These are phyloP conservation scores for Eonycteris spelaea DNA, from an alignment of 2,113 vertebrate species.

Conservation along the genomic window DNA sequence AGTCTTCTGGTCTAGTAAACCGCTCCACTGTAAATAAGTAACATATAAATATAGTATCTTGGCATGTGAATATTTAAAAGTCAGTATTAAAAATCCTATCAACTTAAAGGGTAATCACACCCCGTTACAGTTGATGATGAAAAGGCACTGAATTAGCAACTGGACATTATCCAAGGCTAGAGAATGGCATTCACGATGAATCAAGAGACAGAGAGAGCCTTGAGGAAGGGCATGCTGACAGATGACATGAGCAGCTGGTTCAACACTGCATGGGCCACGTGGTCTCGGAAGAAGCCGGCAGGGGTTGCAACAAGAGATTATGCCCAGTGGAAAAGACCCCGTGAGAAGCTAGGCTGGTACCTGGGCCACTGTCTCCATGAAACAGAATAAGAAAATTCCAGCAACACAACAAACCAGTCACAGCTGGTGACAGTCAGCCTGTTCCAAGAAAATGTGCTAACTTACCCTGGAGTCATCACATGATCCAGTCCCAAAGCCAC, in stretches of 20 bases:
- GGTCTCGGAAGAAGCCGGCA: not conserved
- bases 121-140: not conserved
- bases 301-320: not conserved
- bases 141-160: not conserved
- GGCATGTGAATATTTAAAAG: not conserved
- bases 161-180: not conserved
- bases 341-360: not conserved
- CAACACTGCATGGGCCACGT: accelerated
- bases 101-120: not conserved
- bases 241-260: not conserved
- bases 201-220: not conserved
- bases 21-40: not conserved
- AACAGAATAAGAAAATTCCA: not conserved
- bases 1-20: not conserved
- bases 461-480: accelerated
- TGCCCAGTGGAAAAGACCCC: not conserved
- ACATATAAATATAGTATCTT: not conserved
- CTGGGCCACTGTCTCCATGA: accelerated
- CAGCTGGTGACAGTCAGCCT: not conserved
- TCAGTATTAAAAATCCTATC: not conserved
- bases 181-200: not conserved
- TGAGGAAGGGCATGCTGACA: not conserved
- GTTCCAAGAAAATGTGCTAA: not conserved
- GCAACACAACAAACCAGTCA: not conserved
- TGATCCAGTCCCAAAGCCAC: not conserved